phyloP scores from a whole-genome alignment of 2,797 vertebrate genomes.

The Pipistrellus pipistrellus region DNA sequence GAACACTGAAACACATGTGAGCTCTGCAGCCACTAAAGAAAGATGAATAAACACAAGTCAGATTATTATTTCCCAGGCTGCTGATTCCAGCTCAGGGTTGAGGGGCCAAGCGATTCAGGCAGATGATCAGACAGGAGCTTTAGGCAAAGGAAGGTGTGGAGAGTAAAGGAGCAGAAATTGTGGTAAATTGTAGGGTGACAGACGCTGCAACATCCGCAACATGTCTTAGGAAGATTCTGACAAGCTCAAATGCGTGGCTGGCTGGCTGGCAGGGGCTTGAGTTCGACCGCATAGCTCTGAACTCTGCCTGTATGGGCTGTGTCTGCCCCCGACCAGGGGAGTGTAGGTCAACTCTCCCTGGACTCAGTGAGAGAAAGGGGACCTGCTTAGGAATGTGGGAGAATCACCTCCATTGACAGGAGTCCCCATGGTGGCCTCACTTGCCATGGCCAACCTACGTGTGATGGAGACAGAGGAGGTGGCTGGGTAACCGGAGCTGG shows the following conservation, averaged over 20 bases:
- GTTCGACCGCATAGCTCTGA: too few species aligned
- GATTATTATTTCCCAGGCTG: neutral
- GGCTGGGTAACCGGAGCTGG: neutral
- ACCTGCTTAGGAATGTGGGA: neutral
- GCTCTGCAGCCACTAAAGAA: neutral
- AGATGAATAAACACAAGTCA: neutral
- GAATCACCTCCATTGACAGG: neutral
- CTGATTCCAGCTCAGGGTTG: neutral
- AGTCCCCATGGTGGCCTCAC: neutral
- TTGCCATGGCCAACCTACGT: neutral
- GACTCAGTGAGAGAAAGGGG: neutral
- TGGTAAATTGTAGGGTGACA: neutral
- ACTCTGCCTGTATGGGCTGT: neutral
- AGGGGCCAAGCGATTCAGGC: neutral
- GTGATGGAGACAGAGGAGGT: too few species aligned
- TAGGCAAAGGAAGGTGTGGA: neutral
- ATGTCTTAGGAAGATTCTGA: neutral
- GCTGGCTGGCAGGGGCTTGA: neutral
- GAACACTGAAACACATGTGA: neutral
- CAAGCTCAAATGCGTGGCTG: neutral
- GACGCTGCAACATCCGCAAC: neutral
- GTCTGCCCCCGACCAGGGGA: neutral
- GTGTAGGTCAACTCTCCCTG: neutral
- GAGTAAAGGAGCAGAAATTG: neutral
- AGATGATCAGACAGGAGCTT: neutral